Conservation (phyloP, 1,140 invertebrate species). For the Chrysoperla carnea region DNA sequence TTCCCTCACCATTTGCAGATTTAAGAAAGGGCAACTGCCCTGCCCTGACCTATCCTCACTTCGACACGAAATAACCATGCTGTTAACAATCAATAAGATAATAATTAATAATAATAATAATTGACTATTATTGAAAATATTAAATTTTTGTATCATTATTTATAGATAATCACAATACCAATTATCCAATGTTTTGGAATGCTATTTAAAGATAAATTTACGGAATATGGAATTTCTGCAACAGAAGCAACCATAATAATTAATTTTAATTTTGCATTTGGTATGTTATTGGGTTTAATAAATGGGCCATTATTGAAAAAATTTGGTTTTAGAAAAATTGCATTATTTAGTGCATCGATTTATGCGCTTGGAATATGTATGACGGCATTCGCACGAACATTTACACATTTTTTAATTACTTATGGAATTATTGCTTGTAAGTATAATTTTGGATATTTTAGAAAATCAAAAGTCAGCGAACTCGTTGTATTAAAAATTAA, state of each 20-base stretch:
- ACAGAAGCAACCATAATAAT: slow-evolving; percentile 43
- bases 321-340: slow-evolving; percentile 43
- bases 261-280: slow-evolving; percentile 42
- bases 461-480: too few species aligned
- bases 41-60: too few species aligned
- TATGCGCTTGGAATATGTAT: slow-evolving; percentile 30
- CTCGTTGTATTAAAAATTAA: too few species aligned
- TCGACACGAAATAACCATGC: too few species aligned
- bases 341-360: slow-evolving; percentile 31
- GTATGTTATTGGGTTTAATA: slow-evolving; percentile 35
- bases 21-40: too few species aligned
- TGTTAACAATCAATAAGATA: too few species aligned
- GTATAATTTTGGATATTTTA: slow-evolving; percentile 12
- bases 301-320: slow-evolving; percentile 44
- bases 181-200: slow-evolving; percentile 46
- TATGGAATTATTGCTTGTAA: slow-evolving; percentile 46
- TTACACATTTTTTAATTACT: slow-evolving; percentile 35
- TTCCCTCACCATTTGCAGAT: too few species aligned
- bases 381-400: slow-evolving; percentile 34
- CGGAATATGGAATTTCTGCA: slow-evolving; percentile 32
- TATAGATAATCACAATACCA: slow-evolving; percentile 39
- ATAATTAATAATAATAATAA: too few species aligned
- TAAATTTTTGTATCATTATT: slow-evolving; percentile 5
- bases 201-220: slow-evolving; percentile 40
- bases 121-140: too few species aligned